phyloP scores from a whole-genome alignment of 2,888 invertebrate genomes.

The Clostera curtula region DNA sequence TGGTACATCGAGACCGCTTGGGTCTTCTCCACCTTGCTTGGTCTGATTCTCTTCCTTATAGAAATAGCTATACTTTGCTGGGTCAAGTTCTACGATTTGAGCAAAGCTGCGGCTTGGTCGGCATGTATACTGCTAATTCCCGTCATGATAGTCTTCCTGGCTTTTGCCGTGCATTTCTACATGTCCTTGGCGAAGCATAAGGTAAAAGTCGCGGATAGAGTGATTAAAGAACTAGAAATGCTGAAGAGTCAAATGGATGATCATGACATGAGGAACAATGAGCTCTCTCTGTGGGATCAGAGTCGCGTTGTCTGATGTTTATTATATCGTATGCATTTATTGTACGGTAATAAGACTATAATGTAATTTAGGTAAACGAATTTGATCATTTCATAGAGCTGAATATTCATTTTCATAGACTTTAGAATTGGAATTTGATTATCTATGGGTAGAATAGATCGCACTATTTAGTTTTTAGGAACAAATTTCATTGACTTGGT shows the following conservation, averaged over 20 bases:
- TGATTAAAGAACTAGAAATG: constrained; percentile 88
- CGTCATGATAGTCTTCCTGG: constrained; percentile 91
- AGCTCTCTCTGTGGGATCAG: constrained; percentile 71
- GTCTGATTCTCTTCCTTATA: constrained; percentile 92
- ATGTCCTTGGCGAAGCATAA: constrained; percentile 94
- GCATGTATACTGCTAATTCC: constrained; percentile 95
- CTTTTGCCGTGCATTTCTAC: constrained; percentile 97
- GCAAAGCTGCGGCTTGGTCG: constrained; percentile 88
- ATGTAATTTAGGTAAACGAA: too few species aligned
- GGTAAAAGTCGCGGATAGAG: constrained; percentile 89
- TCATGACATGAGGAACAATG: constrained; percentile 76
- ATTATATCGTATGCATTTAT: too few species aligned
- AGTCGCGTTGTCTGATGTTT: constrained; percentile 77
- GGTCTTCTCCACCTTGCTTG: constrained; percentile 97
- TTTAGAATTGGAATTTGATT: too few species aligned
- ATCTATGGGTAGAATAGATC: too few species aligned
- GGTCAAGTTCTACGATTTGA: constrained; percentile 95
- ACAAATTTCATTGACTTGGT: too few species aligned
- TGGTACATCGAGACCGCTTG: constrained; percentile 98
- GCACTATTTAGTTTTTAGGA: too few species aligned
- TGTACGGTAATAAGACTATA: too few species aligned
- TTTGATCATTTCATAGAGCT: too few species aligned
- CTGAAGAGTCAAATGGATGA: constrained; percentile 87
- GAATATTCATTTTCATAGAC: too few species aligned
- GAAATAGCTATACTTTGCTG: constrained; percentile 98